Conservation (phyloP, 2,113 vertebrate genomes). For the Elanus axillaris region DNA sequence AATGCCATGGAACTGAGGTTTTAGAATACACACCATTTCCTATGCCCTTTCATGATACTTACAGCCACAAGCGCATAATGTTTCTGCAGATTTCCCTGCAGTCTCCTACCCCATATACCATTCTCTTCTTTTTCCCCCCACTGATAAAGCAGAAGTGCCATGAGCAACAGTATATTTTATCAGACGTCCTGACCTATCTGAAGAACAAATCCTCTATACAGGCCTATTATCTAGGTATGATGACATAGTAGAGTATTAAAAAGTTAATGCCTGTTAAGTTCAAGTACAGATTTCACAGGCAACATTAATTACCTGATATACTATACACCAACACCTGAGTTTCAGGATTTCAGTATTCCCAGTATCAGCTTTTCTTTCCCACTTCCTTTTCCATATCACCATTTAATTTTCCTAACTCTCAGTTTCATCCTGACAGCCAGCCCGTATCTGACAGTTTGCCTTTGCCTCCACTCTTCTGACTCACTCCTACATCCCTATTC, state of each 20-base stretch:
- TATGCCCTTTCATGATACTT: background rate
- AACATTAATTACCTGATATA: background rate
- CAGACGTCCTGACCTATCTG: background rate
- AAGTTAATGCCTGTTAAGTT: background rate
- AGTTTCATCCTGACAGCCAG: conserved; percentile 22
- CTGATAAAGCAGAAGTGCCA: background rate
- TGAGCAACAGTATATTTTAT: background rate
- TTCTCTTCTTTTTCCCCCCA: background rate
- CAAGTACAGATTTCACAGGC: background rate
- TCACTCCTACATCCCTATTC: conserved; percentile 9
- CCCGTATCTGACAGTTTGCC: conserved; percentile 44
- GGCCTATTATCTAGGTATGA: background rate
- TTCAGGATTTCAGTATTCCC: background rate
- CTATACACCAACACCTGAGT: background rate
- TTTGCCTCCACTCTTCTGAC: conserved; percentile 36
- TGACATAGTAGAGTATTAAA: conserved; percentile 1
- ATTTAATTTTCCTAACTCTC: conserved; percentile 19
- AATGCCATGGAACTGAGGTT: background rate
- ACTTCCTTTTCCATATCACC: background rate
- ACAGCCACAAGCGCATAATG: rapidly evolving
- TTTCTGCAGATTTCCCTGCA: background rate
- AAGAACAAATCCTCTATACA: background rate
- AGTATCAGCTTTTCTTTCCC: background rate
- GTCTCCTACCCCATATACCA: background rate
- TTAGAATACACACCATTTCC: background rate